phyloP scores from a whole-genome alignment of 2,888 invertebrate species.

The Chydorus sphaericus region DNA sequence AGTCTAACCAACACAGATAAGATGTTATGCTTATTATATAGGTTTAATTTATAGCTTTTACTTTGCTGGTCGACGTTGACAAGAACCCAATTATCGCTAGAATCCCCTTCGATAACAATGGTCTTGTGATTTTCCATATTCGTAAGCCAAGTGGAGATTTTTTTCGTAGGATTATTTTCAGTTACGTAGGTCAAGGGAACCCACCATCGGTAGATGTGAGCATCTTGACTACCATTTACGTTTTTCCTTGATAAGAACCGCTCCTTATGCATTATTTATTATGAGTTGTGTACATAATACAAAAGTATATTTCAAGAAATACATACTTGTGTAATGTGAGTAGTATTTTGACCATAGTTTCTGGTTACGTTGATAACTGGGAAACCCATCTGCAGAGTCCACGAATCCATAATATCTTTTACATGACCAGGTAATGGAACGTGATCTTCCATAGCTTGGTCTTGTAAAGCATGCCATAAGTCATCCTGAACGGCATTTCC shows the following conservation, averaged over 20 bases:
- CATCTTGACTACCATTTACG: slow-evolving; percentile 19
- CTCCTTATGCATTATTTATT: slow-evolving; percentile 12
- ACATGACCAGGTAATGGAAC: slow-evolving; percentile 27
- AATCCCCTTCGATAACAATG: neutral
- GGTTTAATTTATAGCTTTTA: no score
- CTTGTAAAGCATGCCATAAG: slow-evolving; percentile 3
- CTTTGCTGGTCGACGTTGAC: slow-evolving; percentile 24
- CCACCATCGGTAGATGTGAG: slow-evolving; percentile 34
- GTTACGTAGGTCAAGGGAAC: slow-evolving; percentile 41
- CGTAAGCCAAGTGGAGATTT: slow-evolving; percentile 3
- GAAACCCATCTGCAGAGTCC: slow-evolving; percentile 13
- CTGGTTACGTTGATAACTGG: slow-evolving; percentile 12
- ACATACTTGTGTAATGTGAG: slow-evolving; percentile 13
- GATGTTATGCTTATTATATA: no score
- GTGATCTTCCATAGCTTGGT: neutral
- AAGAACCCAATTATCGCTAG: slow-evolving; percentile 21
- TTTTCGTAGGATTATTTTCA: neutral
- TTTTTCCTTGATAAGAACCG: slow-evolving; percentile 20
- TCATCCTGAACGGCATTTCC: slow-evolving; percentile 6
- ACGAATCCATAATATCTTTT: slow-evolving; percentile 32
- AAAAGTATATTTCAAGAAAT: neutral
- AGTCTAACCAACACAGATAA: slow-evolving; percentile 19
- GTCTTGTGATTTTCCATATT: neutral
- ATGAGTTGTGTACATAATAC: neutral
- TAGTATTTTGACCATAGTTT: slow-evolving; percentile 18